A percentile compares a stretch with the other conserved stretches of the same genome.
Conservation (phyloP, 2,113 vertebrate genomes). For the Lepus timidus region DNA sequence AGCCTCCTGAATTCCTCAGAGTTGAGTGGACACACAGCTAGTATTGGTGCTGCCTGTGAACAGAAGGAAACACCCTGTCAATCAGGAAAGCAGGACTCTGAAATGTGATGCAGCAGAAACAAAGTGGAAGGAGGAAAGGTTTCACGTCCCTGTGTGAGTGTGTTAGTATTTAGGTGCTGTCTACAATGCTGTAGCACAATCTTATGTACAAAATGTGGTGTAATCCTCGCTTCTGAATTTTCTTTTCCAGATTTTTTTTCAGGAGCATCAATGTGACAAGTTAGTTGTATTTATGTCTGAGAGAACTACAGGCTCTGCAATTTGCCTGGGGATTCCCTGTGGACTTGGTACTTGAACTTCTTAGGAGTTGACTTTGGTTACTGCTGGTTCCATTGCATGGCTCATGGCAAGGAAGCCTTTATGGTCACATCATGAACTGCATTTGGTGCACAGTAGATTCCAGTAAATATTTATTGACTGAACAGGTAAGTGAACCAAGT, state of each 20-base stretch:
- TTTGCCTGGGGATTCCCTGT: slow-evolving; percentile 94
- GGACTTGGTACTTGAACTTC: slow-evolving; percentile 95
- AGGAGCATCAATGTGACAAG: slow-evolving; percentile 92
- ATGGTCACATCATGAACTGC: slow-evolving; percentile 21
- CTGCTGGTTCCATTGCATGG: slow-evolving; percentile 95
- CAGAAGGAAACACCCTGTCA: too few species aligned
- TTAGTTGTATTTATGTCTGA: slow-evolving; percentile 92
- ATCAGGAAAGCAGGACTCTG: too few species aligned
- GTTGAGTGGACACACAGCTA: background rate
- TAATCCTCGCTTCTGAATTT: slow-evolving; percentile 2
- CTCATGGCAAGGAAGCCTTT: slow-evolving; percentile 90
- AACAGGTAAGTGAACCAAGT: background rate
- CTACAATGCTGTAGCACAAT: background rate
- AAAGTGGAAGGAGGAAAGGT: background rate
- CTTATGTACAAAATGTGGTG: background rate
- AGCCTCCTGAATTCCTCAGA: background rate
- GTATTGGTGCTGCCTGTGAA: background rate
- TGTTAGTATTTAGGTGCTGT: background rate
- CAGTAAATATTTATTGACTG: background rate
- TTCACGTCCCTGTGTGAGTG: background rate
- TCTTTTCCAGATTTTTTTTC: slow-evolving; percentile 89
- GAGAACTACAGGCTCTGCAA: slow-evolving; percentile 90
- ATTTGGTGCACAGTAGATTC: background rate
- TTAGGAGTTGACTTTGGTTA: slow-evolving; percentile 94
- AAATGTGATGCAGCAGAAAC: too few species aligned